Evolutionary conservation across 1,140 invertebrate genomes (phyloP).

Genomic region (Sminthurides bifidus): DNA sequence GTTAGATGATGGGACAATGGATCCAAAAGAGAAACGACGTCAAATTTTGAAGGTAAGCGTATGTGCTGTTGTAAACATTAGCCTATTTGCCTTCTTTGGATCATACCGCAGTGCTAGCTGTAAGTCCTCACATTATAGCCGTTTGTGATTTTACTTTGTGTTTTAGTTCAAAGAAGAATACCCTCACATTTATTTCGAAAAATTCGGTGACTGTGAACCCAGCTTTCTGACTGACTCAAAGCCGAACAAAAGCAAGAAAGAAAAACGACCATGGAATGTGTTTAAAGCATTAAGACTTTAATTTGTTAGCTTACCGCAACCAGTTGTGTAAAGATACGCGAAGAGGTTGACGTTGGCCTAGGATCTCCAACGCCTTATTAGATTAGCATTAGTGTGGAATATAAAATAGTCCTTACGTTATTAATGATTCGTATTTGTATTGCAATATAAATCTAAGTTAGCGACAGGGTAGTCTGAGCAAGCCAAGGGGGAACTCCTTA

Average conservation of each 20-base stretch:
- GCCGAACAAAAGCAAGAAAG: neutral
- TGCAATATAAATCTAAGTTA: no score
- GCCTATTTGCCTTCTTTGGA: neutral
- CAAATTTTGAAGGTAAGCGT: constrained; percentile 18
- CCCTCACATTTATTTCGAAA: constrained; percentile 28
- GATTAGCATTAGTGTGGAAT: no score
- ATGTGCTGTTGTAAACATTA: neutral
- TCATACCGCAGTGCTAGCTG: neutral
- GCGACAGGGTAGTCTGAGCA: no score
- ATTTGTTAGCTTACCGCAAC: no score
- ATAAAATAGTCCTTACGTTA: no score
- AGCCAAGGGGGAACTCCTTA: no score
- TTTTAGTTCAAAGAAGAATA: constrained; percentile 24
- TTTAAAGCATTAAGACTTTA: constrained; percentile 1
- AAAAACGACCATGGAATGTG: constrained; percentile 1
- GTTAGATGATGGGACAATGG: constrained; percentile 6
- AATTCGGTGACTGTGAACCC: constrained; percentile 17
- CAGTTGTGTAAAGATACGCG: no score
- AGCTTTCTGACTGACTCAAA: neutral
- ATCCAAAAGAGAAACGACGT: constrained; percentile 16
- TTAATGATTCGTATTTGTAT: no score
- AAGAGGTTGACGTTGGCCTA: no score
- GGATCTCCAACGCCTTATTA: no score
- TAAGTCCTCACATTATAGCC: neutral
- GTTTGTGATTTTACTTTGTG: neutral